Percentiles rank a stretch among this genome's conserved stretches.
These are phyloP conservation scores for Drosophila carrolli DNA, from an alignment of 1,140 invertebrate species.

Conservation along the genomic window DNA sequence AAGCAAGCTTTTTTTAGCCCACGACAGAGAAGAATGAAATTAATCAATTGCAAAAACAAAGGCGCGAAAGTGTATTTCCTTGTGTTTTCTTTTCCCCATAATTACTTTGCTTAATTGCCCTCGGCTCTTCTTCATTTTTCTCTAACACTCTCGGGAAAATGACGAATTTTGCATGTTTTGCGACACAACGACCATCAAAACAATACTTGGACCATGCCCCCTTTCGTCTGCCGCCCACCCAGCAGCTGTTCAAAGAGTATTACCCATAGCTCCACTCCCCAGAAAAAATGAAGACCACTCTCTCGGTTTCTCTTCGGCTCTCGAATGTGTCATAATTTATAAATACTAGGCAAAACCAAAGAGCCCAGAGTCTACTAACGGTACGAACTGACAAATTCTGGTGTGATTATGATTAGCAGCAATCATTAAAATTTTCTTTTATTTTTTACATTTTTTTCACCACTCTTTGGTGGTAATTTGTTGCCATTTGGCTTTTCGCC, in stretches of 20 bases:
- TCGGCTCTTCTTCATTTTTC: slow-evolving; percentile 9
- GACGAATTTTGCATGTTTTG: slow-evolving; percentile 53
- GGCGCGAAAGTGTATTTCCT: slow-evolving; percentile 67
- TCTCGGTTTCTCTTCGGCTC: slow-evolving; percentile 19
- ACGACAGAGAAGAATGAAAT: slow-evolving; percentile 49
- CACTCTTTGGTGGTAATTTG: slow-evolving; percentile 29
- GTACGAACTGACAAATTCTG: slow-evolving; percentile 55
- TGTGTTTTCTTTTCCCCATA: slow-evolving; percentile 48
- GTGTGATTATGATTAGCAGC: slow-evolving; percentile 60
- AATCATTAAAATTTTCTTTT: slow-evolving; percentile 11
- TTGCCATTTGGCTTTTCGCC: slow-evolving; percentile 28
- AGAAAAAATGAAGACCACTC: slow-evolving; percentile 2
- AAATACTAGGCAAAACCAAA: slow-evolving; percentile 49
- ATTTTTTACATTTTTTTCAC: neutral
- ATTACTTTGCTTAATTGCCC: slow-evolving; percentile 70
- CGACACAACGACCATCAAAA: slow-evolving; percentile 26
- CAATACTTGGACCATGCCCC: slow-evolving; percentile 34
- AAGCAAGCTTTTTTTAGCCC: slow-evolving; percentile 25
- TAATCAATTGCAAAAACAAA: slow-evolving; percentile 71
- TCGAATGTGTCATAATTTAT: slow-evolving; percentile 77
- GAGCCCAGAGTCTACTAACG: slow-evolving; percentile 55
- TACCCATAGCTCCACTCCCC: slow-evolving; percentile 4
- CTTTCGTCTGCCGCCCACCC: slow-evolving; percentile 56
- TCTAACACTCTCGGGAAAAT: slow-evolving; percentile 27
- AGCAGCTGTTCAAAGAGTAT: slow-evolving; percentile 71